Conservation (phyloP, 2,113 vertebrate genomes). For the Brachionichthys hirsutus region DNA sequence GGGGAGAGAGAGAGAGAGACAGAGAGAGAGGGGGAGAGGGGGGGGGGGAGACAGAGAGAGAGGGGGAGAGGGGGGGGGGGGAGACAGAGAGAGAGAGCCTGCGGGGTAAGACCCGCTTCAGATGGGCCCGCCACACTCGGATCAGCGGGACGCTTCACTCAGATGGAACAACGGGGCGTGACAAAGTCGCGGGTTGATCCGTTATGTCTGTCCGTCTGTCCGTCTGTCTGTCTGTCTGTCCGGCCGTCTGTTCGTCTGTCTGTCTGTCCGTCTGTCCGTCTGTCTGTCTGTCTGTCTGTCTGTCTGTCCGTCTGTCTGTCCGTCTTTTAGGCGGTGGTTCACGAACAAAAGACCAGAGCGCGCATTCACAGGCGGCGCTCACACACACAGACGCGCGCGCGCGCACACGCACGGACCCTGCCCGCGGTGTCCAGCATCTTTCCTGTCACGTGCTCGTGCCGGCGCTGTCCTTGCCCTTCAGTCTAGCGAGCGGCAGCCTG, state of each 20-base stretch:
- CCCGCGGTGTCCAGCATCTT: slow-evolving; percentile 9
- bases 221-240: too few relatives aligned
- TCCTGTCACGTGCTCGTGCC: slow-evolving; percentile 30
- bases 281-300: too few relatives aligned
- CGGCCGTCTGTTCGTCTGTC: too few relatives aligned
- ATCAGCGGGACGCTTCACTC: slow-evolving; percentile 58
- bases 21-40: too few relatives aligned
- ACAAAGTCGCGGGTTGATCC: slow-evolving; percentile 3
- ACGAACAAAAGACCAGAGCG: slow-evolving; percentile 35
- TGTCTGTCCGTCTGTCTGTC: too few relatives aligned
- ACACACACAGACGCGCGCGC: slow-evolving; percentile 5
- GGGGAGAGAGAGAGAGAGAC: too few relatives aligned
- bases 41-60: slow-evolving; percentile 24
- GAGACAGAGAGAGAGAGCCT: background rate
- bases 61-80: slow-evolving; percentile 28
- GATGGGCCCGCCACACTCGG: slow-evolving; percentile 68
- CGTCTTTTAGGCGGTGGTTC: background rate
- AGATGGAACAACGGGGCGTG: slow-evolving; percentile 24
- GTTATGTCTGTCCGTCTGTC: background rate
- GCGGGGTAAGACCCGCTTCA: slow-evolving; percentile 54
- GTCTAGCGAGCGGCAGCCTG: slow-evolving; percentile 42
- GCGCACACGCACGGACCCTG: slow-evolving; percentile 2
- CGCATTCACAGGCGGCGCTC: slow-evolving; percentile 3
- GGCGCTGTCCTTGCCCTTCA: slow-evolving; percentile 55
- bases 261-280: too few relatives aligned